Evolutionary conservation across 2,797 vertebrate genomes (phyloP).

Genomic region (Pogoniulus pusillus): DNA sequence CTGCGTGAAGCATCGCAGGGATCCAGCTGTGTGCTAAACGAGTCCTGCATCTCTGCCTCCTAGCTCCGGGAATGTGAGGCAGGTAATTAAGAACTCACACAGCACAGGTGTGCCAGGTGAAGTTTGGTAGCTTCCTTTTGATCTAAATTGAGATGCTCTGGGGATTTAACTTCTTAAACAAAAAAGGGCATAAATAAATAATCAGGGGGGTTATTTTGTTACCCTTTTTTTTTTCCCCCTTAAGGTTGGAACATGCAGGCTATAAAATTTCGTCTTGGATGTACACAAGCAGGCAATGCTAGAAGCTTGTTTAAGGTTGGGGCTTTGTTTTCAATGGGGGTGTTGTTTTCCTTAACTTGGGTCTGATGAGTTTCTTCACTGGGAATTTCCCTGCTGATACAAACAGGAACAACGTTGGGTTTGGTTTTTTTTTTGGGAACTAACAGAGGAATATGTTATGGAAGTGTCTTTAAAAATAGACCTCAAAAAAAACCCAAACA

Average conservation of each 20-base stretch:
- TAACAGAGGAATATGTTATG: conserved; percentile 4
- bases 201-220: conserved; percentile 19
- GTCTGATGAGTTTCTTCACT: conserved; percentile 53
- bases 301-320: conserved; percentile 44
- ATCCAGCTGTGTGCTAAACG: conserved; percentile 51
- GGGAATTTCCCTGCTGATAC: conserved; percentile 62
- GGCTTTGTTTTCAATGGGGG: conserved; percentile 16
- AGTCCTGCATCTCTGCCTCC: conserved; percentile 51
- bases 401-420: conserved; percentile 52
- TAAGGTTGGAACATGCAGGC: conserved; percentile 71
- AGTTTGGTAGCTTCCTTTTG: conserved; percentile 80
- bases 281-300: conserved; percentile 42
- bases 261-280: conserved; percentile 70
- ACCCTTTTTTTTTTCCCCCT: conserved; percentile 36
- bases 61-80: conserved; percentile 74
- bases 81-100: conserved; percentile 79
- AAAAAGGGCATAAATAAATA: conserved; percentile 83
- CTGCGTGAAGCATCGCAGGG: conserved; percentile 46
- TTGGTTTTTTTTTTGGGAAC: conserved; percentile 16
- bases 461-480: conserved; percentile 32
- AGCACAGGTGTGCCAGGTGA: conserved; percentile 83
- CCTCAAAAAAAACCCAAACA: conserved; percentile 25
- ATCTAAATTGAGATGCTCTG: conserved; percentile 84
- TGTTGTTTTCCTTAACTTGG: conserved; percentile 36
- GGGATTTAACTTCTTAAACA: conserved; percentile 83